Evolutionary conservation across 2,113 vertebrate genomes (phyloP).

Genomic region (Misgurnus mizolepis): DNA sequence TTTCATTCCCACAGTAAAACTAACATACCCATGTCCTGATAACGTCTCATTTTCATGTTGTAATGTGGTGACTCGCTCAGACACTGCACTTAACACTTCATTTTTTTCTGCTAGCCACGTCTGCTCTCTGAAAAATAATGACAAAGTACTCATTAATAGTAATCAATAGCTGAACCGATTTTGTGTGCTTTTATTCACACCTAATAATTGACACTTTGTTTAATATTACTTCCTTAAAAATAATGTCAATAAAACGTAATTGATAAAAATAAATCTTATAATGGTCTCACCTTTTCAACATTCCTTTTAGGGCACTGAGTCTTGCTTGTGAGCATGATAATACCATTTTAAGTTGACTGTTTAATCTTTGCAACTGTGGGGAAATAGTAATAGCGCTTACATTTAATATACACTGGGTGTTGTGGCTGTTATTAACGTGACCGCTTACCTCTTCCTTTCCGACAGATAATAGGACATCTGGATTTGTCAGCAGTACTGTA

Average conservation of each 20-base stretch:
- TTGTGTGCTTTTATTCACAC: no score
- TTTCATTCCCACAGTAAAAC: not conserved
- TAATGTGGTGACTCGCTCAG: constrained; percentile 56
- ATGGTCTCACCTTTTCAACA: constrained; percentile 60
- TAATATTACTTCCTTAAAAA: no score
- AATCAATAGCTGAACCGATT: not conserved
- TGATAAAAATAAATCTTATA: not conserved
- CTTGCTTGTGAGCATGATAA: constrained; percentile 71
- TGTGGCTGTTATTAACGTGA: not conserved
- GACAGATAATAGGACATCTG: constrained; percentile 69
- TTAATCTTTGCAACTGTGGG: constrained; percentile 68
- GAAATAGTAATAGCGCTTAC: no score
- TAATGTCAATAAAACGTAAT: not conserved
- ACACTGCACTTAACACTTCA: constrained; percentile 61
- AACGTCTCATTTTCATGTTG: constrained; percentile 61
- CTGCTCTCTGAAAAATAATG: constrained; percentile 64
- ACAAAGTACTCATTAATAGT: no score
- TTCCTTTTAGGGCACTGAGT: constrained; percentile 68
- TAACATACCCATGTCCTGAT: constrained; percentile 65
- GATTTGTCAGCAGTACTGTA: constrained; percentile 67
- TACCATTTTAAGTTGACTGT: constrained; percentile 74
- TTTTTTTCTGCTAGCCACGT: constrained; percentile 74
- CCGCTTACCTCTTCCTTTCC: constrained; percentile 71
- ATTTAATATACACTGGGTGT: no score
- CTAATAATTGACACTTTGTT: no score